Base-by-base conservation (phyloP, 1,140 invertebrate species). In the Drosophila albomicans region DNA sequence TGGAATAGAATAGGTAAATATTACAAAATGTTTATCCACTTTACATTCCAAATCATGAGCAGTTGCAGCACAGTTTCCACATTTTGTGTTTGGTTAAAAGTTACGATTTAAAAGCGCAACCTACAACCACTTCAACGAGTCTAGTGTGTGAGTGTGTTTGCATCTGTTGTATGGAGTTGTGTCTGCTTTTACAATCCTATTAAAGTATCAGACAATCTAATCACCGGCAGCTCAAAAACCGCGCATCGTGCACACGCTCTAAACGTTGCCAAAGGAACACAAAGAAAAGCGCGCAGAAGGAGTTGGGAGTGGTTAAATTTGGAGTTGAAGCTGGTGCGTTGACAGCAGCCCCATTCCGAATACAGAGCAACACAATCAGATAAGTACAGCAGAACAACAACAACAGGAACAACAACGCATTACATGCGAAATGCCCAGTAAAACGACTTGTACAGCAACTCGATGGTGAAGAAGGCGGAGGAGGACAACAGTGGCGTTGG, bases 151-250 rank as follows among this genome's bases (percentile, higher is more conserved):
- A 52, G 62, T 49, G 10, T 28, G 48, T 58, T n/a, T 49, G 25
- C 65, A n/a, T 64, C 51, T 66, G 54, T n/a, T 57, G 61, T 68
- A 2, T 76, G 52, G 57, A n/a, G n/a, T 43, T 71, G 15, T 65
- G 72, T 69, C 72, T 67, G 81, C 80, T 80, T 75, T 89, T 62
- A 76, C 85, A 88, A 88, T 88, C 85, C 84, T 88, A 88, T 88
- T 88, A 88, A 88, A 88, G 84, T 88, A 88, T 88, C 84, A 88
- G 84, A 88, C 84, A 88, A 88, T 88, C 84, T 88, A 88, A 88
- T 88, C 84, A 88, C 79, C 66, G 73, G 61, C 79, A 77, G 82
- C 82, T 88, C 77, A 88, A 82, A 87, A 87, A 77, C 82, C 82
- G 82, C 84, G 82, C 57, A 80, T 67, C 56, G 64, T 66, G 82